Percentiles rank a stretch among this genome's conserved stretches.
These are phyloP conservation scores for Leucoptera coffeella DNA, from an alignment of 2,888 invertebrate genomes.

Conservation along the genomic window DNA sequence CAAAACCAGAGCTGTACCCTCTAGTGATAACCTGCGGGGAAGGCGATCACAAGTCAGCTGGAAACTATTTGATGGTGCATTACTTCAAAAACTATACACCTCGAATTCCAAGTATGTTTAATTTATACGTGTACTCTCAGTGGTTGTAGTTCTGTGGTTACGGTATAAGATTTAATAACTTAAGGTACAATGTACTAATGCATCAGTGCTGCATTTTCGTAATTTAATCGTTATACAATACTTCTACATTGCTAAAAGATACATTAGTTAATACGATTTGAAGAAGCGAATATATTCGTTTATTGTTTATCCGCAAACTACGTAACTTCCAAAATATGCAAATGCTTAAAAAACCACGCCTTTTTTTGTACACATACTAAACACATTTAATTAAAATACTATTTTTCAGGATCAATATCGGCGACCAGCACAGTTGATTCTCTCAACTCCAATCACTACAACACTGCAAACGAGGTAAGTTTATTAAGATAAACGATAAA, in stretches of 20 bases:
- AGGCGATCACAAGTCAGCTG: slow-evolving; percentile 61
- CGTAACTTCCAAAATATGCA: too few relatives aligned
- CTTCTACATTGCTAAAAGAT: neutral
- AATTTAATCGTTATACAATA: neutral
- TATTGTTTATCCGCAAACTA: too few relatives aligned
- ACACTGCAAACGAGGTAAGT: slow-evolving; percentile 69
- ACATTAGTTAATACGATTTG: neutral
- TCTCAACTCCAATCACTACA: slow-evolving; percentile 81
- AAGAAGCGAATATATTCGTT: neutral
- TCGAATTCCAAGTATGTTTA: slow-evolving; percentile 55
- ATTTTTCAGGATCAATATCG: slow-evolving; percentile 65
- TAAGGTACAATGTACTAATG: too few relatives aligned
- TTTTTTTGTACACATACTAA: neutral
- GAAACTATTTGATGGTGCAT: slow-evolving; percentile 78
- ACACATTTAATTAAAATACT: slow-evolving; percentile 1
- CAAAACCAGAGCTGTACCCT: slow-evolving; percentile 81
- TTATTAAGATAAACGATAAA: too few relatives aligned
- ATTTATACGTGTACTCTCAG: neutral
- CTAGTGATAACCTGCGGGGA: slow-evolving; percentile 76
- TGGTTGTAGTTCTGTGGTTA: neutral
- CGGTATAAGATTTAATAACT: slow-evolving; percentile 4
- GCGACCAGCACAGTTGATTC: slow-evolving; percentile 84
- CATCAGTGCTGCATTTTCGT: too few relatives aligned
- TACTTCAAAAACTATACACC: slow-evolving; percentile 76
- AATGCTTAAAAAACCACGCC: too few relatives aligned